phyloP scores from a whole-genome alignment of 2,113 vertebrate genomes.

The Narcine bancroftii region DNA sequence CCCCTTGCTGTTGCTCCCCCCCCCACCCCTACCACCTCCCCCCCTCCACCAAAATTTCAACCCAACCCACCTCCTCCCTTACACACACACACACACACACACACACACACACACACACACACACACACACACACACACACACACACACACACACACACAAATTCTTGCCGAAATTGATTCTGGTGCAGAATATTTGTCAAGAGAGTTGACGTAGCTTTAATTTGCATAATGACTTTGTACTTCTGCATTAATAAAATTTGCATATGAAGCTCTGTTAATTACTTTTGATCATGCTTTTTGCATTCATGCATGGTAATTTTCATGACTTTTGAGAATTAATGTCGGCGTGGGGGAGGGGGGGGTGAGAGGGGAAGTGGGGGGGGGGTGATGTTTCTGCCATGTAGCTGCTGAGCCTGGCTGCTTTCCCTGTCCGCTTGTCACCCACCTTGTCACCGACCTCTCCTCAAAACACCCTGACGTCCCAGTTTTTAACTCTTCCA shows the following conservation, averaged over 20 bases:
- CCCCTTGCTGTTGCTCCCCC: too few species aligned
- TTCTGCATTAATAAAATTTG: slow-evolving; percentile 99
- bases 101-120: neutral
- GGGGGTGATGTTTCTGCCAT: slow-evolving; percentile 31
- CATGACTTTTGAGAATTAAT: slow-evolving; percentile 99
- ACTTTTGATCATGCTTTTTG: slow-evolving; percentile 99
- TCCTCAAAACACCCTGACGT: neutral
- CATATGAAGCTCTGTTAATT: slow-evolving; percentile 99
- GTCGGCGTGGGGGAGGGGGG: slow-evolving; percentile 74
- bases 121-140: neutral
- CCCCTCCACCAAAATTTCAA: neutral
- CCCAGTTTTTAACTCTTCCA: slow-evolving; percentile 8
- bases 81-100: neutral
- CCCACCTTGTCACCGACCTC: neutral
- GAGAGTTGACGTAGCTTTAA: slow-evolving; percentile 96
- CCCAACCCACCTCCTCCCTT: too few species aligned
- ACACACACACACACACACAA: neutral
- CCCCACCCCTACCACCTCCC: neutral
- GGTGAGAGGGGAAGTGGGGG: slow-evolving; percentile 55
- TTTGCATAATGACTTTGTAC: slow-evolving; percentile 99
- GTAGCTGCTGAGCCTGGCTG: neutral
- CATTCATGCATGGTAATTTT: slow-evolving; percentile 99
- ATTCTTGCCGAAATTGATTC: slow-evolving; percentile 48
- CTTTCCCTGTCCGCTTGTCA: neutral
- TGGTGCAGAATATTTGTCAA: slow-evolving; percentile 98